phyloP scores from a whole-genome alignment of 2,888 invertebrate genomes.

The Polietes domitor region DNA sequence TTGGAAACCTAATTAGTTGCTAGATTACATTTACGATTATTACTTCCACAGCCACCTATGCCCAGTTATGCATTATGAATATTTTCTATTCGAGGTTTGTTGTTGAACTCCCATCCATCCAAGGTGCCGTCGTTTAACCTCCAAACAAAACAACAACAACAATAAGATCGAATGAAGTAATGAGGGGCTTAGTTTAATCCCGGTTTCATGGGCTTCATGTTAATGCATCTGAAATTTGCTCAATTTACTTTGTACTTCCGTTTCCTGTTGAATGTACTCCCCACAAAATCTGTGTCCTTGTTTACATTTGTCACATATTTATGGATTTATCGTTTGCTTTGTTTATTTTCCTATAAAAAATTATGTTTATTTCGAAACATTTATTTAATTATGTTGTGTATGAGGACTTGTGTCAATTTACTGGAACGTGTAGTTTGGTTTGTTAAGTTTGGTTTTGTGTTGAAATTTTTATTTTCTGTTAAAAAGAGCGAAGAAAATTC shows the following conservation, averaged over 20 bases:
- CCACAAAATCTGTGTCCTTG: not conserved
- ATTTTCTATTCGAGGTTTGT: not conserved
- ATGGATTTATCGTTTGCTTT: constrained; percentile 23
- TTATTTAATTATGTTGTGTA: constrained; percentile 27
- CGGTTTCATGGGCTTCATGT: not conserved
- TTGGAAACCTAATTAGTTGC: constrained; percentile 25
- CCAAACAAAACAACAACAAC: not conserved
- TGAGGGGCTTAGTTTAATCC: not conserved
- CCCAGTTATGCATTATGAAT: constrained; percentile 50
- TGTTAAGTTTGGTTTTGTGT: constrained; percentile 36
- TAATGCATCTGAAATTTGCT: not conserved
- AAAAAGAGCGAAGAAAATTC: not conserved
- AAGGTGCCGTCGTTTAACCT: constrained; percentile 10
- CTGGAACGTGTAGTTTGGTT: constrained; percentile 3
- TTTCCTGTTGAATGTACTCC: not conserved
- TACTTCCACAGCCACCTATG: constrained; percentile 29
- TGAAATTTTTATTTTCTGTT: constrained; percentile 27
- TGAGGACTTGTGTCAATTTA: constrained; percentile 13
- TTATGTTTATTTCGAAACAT: not conserved
- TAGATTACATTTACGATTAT: constrained; percentile 22
- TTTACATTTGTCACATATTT: not conserved
- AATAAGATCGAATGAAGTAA: not conserved
- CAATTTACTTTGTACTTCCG: not conserved
- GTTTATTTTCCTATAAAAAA: not conserved
- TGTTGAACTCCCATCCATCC: not conserved